Evolutionary conservation across 2,888 invertebrate species (phyloP), one percentile per base, ranked within the genome.

Genomic region (Coelogynopora nodosa): DNA sequence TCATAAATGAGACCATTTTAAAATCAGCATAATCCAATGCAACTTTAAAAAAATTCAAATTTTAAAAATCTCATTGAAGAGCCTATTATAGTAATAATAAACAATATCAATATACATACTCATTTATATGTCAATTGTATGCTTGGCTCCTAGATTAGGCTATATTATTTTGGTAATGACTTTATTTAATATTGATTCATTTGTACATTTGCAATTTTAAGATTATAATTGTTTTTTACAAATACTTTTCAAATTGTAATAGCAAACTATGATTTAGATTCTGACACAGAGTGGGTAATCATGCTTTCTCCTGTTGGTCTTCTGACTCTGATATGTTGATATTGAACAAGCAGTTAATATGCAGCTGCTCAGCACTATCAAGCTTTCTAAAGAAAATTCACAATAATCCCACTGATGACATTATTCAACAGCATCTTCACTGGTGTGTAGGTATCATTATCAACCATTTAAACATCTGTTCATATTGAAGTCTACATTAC

Each of bases 281-380:
- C 74, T 74, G 49, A 49, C 74, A 74, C 74, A 74, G 18, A 2
- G 74, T 74, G 23, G 27, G 18, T 23, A 74, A 74, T 74, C 23
- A 74, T 26, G 27, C 74, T n/a, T 74, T 74, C 74, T 74, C 74
- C 74, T n/a, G 74, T 74, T 74, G 2, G 23, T 23, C 74, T 74
- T 74, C 74, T 74, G 23, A 74, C 74, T 74, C 74, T 74, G 74
- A 74, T 74, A 74, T n/a, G n/a, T 74, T 74, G 74, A 74, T 74
- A 23, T 74, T 74, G 27, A 74, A 74, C 23, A 74, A 74, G 74
- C 18, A 74, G 2, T 13, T 23, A 74, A 74, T 5, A 74, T n/a
- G n/a, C 74, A n/a, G n/a, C n/a, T n/a, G n/a, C n/a, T n/a, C n/a
- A n/a, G 27, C 74, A 23, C 74, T 2, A 23, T 74, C 74, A 74